phyloP scores from a whole-genome alignment of 1,140 invertebrate species.

The Temnothorax curvispinosus region DNA sequence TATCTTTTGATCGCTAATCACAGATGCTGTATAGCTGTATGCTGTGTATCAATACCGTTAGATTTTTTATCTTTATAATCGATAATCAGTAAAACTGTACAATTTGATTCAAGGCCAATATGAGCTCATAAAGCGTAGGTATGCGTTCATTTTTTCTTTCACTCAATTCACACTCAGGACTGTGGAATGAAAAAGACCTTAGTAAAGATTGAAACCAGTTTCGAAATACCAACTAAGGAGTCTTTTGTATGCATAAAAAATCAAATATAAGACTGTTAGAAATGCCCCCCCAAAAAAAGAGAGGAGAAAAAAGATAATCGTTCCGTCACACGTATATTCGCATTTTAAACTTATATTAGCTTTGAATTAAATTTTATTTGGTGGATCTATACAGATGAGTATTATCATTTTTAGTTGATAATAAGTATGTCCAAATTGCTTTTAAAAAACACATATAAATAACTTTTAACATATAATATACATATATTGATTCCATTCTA shows the following conservation, averaged over 20 bases:
- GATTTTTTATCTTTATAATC: not conserved
- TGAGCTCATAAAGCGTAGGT: not conserved
- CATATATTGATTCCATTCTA: not conserved
- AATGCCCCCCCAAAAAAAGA: not conserved
- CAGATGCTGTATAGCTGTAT: not conserved
- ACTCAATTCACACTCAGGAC: not conserved
- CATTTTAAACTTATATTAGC: not conserved
- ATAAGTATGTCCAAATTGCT: not conserved
- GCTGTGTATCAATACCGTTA: not conserved
- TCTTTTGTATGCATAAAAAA: not conserved
- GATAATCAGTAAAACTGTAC: not conserved
- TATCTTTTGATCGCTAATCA: not conserved
- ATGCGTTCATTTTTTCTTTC: not conserved
- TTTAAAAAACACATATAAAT: no score
- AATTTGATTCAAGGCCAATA: not conserved
- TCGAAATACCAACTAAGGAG: not conserved
- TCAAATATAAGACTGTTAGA: not conserved
- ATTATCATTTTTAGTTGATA: not conserved
- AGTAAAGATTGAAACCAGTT: not conserved
- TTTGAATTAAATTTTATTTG: not conserved
- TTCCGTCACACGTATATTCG: not conserved
- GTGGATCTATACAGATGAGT: not conserved
- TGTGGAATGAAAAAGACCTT: not conserved
- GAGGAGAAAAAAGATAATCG: not conserved
- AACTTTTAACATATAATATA: not conserved